A percentile compares a stretch with the other conserved stretches of the same genome.
Evolutionary conservation across 2,113 vertebrate genomes (phyloP).

Genomic region (Noctilio leporinus): DNA sequence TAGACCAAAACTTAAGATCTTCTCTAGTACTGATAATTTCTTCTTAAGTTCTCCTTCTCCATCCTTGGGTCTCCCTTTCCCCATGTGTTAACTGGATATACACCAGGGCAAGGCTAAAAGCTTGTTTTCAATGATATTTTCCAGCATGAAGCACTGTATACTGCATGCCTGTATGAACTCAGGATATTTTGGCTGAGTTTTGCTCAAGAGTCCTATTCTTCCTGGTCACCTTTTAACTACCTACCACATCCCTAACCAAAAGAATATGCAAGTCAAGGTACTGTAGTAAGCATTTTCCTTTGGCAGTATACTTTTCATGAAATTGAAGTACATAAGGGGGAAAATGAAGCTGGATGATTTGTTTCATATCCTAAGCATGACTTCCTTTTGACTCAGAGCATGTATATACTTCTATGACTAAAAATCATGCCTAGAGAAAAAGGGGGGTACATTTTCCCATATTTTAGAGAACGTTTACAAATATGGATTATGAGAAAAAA

Average conservation of each 20-base stretch:
- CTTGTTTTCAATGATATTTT: neutral
- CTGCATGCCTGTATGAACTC: accelerated
- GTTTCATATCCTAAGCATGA: neutral
- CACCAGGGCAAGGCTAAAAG: neutral
- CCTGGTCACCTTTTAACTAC: neutral
- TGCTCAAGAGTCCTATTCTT: neutral
- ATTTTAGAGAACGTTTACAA: neutral
- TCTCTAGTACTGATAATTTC: neutral
- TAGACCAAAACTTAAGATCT: neutral
- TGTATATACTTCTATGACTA: neutral
- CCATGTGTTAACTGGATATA: neutral
- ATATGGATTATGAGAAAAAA: neutral
- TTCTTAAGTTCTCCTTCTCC: neutral
- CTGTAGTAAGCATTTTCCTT: neutral
- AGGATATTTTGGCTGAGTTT: neutral
- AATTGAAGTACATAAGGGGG: neutral
- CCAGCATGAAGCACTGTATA: neutral
- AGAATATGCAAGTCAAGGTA: neutral
- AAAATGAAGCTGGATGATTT: neutral
- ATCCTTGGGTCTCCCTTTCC: neutral
- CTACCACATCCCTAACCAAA: neutral
- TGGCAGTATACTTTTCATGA: neutral
- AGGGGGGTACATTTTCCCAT: neutral
- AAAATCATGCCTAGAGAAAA: neutral
- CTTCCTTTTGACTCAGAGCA: neutral